A percentile compares a stretch with the other conserved stretches of the same genome.
Conservation (phyloP, 2,888 invertebrate genomes). For the Antheraea yamamai region DNA sequence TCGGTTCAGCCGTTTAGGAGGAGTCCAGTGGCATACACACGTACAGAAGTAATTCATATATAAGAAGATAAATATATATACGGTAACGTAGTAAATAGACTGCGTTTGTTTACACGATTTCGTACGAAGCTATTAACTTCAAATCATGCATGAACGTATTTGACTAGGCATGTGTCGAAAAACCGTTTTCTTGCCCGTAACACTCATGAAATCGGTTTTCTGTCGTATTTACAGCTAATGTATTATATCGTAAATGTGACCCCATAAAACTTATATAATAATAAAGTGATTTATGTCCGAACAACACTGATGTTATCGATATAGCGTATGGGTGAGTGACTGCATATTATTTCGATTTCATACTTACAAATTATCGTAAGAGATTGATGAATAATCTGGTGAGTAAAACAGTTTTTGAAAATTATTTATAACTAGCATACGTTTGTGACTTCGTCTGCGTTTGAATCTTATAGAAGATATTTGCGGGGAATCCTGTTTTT, state of each 20-base stretch:
- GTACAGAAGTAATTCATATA: too few relatives aligned
- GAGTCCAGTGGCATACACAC: too few relatives aligned
- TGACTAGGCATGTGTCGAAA: slow-evolving; percentile 2
- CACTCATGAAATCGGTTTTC: not conserved
- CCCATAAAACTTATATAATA: not conserved
- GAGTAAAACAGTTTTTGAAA: too few relatives aligned
- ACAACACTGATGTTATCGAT: slow-evolving; percentile 25
- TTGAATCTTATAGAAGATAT: too few relatives aligned
- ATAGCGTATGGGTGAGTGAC: slow-evolving; percentile 9
- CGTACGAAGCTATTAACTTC: not conserved
- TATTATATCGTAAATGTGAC: slow-evolving; percentile 16
- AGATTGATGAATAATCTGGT: not conserved
- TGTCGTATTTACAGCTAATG: slow-evolving; percentile 53
- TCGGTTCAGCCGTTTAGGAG: too few relatives aligned
- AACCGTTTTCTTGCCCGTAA: not conserved
- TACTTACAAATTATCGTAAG: not conserved
- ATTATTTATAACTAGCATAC: too few relatives aligned
- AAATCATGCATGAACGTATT: slow-evolving; percentile 10
- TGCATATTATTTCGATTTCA: not conserved
- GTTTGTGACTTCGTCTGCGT: too few relatives aligned
- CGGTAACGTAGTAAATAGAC: not conserved
- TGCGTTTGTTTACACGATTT: not conserved
- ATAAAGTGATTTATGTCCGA: slow-evolving; percentile 4
- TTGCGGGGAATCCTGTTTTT: too few relatives aligned
- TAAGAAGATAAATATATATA: too few relatives aligned